A percentile compares a stretch with the other conserved stretches of the same genome.
Conservation (phyloP, 2,888 invertebrate species). For the Trissolcus japonicus region DNA sequence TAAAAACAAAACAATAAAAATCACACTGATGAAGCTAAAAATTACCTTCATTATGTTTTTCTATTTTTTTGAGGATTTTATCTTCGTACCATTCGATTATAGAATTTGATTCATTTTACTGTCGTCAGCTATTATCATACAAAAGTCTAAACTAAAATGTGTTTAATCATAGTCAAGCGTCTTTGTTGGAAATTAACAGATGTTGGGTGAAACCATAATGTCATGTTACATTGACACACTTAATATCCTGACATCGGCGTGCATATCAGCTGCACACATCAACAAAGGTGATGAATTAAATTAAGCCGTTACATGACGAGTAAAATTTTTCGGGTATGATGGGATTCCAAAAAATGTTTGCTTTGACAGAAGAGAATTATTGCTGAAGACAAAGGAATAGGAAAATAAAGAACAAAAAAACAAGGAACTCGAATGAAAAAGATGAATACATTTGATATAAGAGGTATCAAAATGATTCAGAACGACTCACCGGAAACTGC, state of each 20-base stretch:
- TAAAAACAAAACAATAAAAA: too few relatives aligned
- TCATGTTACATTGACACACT: conserved; percentile 2
- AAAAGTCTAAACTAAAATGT: neutral
- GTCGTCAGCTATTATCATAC: neutral
- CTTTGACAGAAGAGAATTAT: neutral
- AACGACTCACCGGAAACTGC: conserved; percentile 71
- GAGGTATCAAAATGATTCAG: conserved; percentile 73
- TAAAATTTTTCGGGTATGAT: neutral
- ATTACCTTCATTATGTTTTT: too few relatives aligned
- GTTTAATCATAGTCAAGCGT: conserved; percentile 15
- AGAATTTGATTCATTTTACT: neutral
- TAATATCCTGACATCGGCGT: neutral
- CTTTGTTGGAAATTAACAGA: conserved; percentile 30
- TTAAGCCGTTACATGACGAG: neutral
- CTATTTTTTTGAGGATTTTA: too few relatives aligned
- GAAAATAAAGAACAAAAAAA: conserved; percentile 6
- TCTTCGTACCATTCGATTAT: too few relatives aligned
- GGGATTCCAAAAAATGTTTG: neutral
- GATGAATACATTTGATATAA: conserved; percentile 61
- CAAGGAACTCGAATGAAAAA: conserved; percentile 29
- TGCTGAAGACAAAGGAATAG: neutral
- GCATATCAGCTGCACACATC: neutral
- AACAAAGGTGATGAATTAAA: conserved; percentile 4
- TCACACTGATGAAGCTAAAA: too few relatives aligned
- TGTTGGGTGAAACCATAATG: conserved; percentile 7